Base-by-base conservation (phyloP, 92 coral and sea anemone species). In the Zoanthus solanderi region DNA sequence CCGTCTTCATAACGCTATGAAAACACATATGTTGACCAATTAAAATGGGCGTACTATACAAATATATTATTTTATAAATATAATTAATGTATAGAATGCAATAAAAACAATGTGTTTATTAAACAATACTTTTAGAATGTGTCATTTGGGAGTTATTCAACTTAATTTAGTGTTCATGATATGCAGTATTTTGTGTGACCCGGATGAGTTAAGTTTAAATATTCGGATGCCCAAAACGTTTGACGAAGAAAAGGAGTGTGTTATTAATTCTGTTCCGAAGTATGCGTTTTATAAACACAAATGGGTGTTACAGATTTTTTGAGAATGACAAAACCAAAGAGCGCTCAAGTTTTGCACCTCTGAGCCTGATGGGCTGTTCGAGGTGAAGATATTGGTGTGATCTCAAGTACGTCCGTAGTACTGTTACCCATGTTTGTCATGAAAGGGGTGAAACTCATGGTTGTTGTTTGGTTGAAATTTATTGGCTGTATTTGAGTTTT, bases 391-490 rank as follows among this genome's bases (percentile, higher is more conserved):
- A 65, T 17, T 6, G 71, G 71, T 65, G 60, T 54, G 42, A 34
- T 34, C 3, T 34, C 3, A 34, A 34, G 42, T 34, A 34, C 42
- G 42, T 34, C 42, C 42, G 2, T 50, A 1, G 66, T 58, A 2
- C 66, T 14, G 18, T 58, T 58, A 58, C n/a, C 71, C 78, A 66
- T 78, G 10, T 87, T 78, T 87, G 79, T 29, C 72, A 87, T 78
- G 84, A 75, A 16, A 8, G n/a, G 42, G 85, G 57, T 60, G 71
- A 45, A 34, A 15, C 42, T 31, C 73, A 83, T 76, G 84, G 78
- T 9, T 29, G 56, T 46, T 83, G 88, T 63, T 83, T 83, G 23
- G 91, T 67, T 45, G 85, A 87, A 30, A 23, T 77, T 46, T 78
- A 87, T 78, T 28, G 77, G 31, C 72, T 48, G 67, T 88, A 80